These are phyloP conservation scores for Agrypnia vestita DNA, from an alignment of 1,140 invertebrate genomes.

Conservation along the genomic window DNA sequence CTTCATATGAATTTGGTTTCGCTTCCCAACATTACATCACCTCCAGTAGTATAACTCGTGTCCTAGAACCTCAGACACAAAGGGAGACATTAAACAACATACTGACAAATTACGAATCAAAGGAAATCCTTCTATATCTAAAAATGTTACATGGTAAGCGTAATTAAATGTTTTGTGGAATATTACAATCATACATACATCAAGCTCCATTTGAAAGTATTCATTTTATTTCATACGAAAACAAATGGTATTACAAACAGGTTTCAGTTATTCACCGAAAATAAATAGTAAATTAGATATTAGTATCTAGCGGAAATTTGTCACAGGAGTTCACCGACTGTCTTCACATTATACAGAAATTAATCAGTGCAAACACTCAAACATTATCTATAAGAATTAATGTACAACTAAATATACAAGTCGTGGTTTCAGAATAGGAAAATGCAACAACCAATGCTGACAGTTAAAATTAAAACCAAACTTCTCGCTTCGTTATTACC, in stretches of 20 bases:
- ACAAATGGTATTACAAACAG: conserved; percentile 12
- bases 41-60: conserved; percentile 15
- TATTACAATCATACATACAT: background rate
- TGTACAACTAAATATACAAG: background rate
- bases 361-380: background rate
- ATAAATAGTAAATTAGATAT: conserved; percentile 30
- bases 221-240: background rate
- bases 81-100: conserved; percentile 9
- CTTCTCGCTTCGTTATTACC: no score
- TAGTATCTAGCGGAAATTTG: conserved; percentile 21
- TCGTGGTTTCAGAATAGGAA: no score
- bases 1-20: conserved; percentile 20
- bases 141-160: background rate
- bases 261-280: conserved; percentile 11
- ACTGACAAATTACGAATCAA: background rate
- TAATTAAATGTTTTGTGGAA: conserved; percentile 5
- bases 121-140: conserved; percentile 15
- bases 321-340: background rate
- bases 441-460: no score
- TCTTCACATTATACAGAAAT: conserved; percentile 7
- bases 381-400: background rate
- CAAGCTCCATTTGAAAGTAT: background rate
- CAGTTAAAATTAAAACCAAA: no score
- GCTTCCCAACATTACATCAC: conserved; percentile 17
- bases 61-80: background rate